These are phyloP conservation scores for Clarias laeviceps DNA, from an alignment of 2,797 vertebrate species.

Conservation along the genomic window DNA sequence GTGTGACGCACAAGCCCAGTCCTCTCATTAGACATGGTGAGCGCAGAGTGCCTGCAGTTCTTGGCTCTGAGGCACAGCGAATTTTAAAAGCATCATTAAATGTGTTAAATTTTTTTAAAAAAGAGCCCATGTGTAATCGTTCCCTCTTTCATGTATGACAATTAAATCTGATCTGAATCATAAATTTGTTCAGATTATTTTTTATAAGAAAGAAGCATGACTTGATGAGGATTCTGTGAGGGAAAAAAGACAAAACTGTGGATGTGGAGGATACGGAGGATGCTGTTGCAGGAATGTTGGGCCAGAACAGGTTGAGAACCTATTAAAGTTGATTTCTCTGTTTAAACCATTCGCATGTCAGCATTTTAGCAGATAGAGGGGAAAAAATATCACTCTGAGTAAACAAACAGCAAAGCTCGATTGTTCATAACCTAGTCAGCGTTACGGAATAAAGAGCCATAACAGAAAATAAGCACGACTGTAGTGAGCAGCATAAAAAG, in stretches of 20 bases:
- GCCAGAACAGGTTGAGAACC: conserved; percentile 12
- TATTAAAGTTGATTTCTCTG: conserved; percentile 12
- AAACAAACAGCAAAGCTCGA: conserved; percentile 31
- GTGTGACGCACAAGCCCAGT: conserved; percentile 9
- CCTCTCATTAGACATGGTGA: conserved; percentile 4
- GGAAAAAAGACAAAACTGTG: not conserved
- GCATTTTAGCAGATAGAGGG: not conserved
- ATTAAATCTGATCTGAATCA: not conserved
- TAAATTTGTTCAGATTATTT: not conserved
- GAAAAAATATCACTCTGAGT: conserved; percentile 3
- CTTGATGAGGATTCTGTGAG: not conserved
- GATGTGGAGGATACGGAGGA: not conserved
- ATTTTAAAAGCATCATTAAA: conserved; percentile 13
- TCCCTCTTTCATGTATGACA: not conserved
- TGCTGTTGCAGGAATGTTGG: not conserved
- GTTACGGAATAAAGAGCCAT: conserved; percentile 39
- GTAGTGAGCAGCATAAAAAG: conserved; percentile 36
- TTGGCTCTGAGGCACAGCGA: not conserved
- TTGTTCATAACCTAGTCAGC: conserved; percentile 17
- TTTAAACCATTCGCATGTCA: conserved; percentile 21
- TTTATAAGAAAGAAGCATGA: not conserved
- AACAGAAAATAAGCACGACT: conserved; percentile 42
- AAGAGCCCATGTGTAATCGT: not conserved
- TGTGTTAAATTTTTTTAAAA: too few species aligned
- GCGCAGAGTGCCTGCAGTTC: not conserved